phyloP scores from a whole-genome alignment of 2,797 vertebrate species.

The Lutjanus argentimaculatus region DNA sequence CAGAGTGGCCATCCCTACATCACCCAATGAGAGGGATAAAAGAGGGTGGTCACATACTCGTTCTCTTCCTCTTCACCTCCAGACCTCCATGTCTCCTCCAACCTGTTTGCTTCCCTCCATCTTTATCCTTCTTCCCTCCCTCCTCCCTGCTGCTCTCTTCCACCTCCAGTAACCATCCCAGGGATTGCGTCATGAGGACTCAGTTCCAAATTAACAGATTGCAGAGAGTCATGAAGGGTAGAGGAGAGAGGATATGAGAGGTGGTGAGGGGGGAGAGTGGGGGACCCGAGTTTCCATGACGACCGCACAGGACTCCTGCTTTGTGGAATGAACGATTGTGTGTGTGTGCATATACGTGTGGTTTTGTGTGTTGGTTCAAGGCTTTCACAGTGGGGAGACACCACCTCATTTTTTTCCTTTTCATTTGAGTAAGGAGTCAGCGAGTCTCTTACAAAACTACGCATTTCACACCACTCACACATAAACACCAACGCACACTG shows the following conservation, averaged over 20 bases:
- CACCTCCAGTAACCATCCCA: conserved; percentile 47
- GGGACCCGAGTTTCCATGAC: conserved; percentile 81
- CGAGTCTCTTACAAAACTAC: not conserved
- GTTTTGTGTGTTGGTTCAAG: conserved; percentile 39
- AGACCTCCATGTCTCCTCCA: conserved; percentile 36
- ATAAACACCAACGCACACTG: conserved; percentile 32
- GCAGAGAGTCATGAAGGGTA: conserved; percentile 75
- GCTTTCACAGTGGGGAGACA: conserved; percentile 65
- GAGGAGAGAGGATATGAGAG: conserved; percentile 55
- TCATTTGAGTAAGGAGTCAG: conserved; percentile 33
- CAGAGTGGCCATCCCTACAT: conserved; percentile 46
- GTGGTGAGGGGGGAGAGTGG: not conserved
- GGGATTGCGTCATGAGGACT: conserved; percentile 63
- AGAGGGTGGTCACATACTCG: not conserved
- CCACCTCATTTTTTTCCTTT: conserved; percentile 34
- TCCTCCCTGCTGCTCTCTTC: conserved; percentile 30
- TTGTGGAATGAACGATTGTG: conserved; percentile 45
- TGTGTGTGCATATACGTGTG: conserved; percentile 21
- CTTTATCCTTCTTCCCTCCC: not conserved
- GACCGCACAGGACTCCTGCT: conserved; percentile 78
- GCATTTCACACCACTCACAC: conserved; percentile 21
- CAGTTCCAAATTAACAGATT: conserved; percentile 82
- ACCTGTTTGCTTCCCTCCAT: conserved; percentile 40
- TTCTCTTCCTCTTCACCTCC: conserved; percentile 17
- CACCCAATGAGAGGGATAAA: conserved; percentile 23